Evolutionary conservation across 2,888 invertebrate species (phyloP), one percentile per base, ranked within the genome.

Genomic region (Pristionchus entomophagus): DNA sequence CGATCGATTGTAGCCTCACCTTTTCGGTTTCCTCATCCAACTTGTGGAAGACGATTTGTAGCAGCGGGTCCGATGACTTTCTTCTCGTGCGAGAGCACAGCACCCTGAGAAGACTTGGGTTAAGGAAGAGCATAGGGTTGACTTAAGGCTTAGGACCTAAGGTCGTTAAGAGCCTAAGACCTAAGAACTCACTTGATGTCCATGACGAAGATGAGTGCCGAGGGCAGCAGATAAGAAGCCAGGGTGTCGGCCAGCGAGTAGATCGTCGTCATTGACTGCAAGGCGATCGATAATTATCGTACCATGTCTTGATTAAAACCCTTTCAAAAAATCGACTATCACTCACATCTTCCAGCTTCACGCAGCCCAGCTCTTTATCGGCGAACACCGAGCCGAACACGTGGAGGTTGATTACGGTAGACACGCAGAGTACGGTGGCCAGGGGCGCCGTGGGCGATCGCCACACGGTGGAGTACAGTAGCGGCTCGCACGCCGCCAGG

Each of bases 31-130:
- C 92, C 56, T 89, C 90, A 77, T 90, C 90, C 3, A 90, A 87
- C 69, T 88, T 89, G 73, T 92, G 91, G 80, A 92, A 92, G 5
- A 92, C 91, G 85, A 92, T 87, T 73, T 92, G 91, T 45, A 92
- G 88, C 69, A 92, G 87, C 1, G 91, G 91, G 81, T 92, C 92
- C 5, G 89, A 87, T 22, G 86, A 81, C 59, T 87, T 86, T 5
- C 90, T 69, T 12, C 65, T 53, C 29, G 88, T 86, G n/a, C 92
- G 89, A 56, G 90, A 89, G 62, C 88, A 92, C 14, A 92, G 85
- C 35, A 92, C 92, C 10, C 88, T 62, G 83, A 59, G 59, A 12
- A 32, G 19, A 17, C 32, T 0, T 77, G 3, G 8, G 12, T n/a
- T 41, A 22, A 56, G n/a, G n/a, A n/a, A n/a, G n/a, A n/a, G n/a